These are phyloP conservation scores for Nebria ingens DNA, from an alignment of 1,140 invertebrate genomes.

Conservation along the genomic window DNA sequence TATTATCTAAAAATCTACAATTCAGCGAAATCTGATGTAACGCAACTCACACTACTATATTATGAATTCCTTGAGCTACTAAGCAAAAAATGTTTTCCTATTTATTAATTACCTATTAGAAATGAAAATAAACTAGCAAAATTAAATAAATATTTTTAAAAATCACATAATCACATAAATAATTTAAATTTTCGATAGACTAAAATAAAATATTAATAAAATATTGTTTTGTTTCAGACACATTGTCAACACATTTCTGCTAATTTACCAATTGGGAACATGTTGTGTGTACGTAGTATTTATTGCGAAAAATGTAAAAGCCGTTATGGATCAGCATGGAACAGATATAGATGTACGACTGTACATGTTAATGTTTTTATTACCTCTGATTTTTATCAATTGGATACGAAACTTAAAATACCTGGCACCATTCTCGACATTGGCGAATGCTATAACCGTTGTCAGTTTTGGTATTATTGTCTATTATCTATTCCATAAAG, in stretches of 20 bases:
- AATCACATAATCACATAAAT: no score
- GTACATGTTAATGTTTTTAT: constrained; percentile 53
- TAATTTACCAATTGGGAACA: constrained; percentile 77
- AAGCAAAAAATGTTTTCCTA: no score
- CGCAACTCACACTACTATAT: no score
- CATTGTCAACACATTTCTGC: constrained; percentile 54
- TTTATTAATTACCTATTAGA: no score
- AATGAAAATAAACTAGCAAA: no score
- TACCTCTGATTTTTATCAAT: constrained; percentile 60
- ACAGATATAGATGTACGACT: constrained; percentile 38
- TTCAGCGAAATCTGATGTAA: no score
- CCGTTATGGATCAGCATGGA: constrained; percentile 40
- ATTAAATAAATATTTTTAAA: no score
- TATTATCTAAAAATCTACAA: no score
- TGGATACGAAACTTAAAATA: constrained; percentile 61
- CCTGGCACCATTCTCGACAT: constrained; percentile 59
- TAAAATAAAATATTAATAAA: no score
- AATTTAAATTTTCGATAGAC: no score
- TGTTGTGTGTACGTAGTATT: constrained; percentile 86
- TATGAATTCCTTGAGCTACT: no score
- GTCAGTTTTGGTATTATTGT: constrained; percentile 56
- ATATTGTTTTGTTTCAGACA: no score
- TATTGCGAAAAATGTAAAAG: constrained; percentile 59
- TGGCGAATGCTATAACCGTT: constrained; percentile 58
- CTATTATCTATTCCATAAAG: constrained; percentile 51